Evolutionary conservation across 2,888 invertebrate genomes (phyloP).

Genomic region (Heliconius hortense): DNA sequence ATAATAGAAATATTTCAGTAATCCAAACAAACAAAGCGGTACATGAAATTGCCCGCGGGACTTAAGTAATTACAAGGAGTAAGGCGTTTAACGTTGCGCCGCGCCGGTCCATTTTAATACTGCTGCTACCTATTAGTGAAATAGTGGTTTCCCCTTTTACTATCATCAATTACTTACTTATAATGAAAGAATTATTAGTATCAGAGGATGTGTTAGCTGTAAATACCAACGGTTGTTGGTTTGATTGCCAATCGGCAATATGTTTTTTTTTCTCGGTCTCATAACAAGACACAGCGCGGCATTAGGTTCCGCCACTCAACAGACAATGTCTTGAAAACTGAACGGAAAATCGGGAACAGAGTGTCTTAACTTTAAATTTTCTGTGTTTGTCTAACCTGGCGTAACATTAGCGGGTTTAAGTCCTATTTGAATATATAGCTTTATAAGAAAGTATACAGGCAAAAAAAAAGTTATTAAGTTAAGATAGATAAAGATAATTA

Average conservation of each 20-base stretch:
- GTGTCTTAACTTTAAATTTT: background rate
- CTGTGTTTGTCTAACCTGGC: no score
- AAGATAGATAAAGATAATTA: no score
- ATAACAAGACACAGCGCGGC: background rate
- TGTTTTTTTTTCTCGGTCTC: background rate
- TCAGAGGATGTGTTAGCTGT: background rate
- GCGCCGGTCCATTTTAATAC: constrained; percentile 15
- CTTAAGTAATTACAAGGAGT: constrained; percentile 28
- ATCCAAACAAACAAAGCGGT: background rate
- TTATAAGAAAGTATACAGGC: no score
- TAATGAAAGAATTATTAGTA: background rate
- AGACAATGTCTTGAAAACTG: background rate
- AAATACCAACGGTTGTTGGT: background rate
- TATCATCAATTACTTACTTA: background rate
- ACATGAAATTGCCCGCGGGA: constrained; percentile 17
- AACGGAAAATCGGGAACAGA: background rate
- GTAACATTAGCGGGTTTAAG: no score
- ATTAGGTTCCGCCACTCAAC: no score
- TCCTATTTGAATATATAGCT: no score
- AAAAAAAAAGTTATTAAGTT: no score
- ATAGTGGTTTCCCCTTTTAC: constrained; percentile 4
- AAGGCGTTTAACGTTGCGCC: constrained; percentile 23
- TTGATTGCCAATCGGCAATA: background rate
- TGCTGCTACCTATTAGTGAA: background rate
- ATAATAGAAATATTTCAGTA: background rate